Evolutionary conservation across 2,113 vertebrate genomes (phyloP).

Genomic region (Dipodomys spectabilis): DNA sequence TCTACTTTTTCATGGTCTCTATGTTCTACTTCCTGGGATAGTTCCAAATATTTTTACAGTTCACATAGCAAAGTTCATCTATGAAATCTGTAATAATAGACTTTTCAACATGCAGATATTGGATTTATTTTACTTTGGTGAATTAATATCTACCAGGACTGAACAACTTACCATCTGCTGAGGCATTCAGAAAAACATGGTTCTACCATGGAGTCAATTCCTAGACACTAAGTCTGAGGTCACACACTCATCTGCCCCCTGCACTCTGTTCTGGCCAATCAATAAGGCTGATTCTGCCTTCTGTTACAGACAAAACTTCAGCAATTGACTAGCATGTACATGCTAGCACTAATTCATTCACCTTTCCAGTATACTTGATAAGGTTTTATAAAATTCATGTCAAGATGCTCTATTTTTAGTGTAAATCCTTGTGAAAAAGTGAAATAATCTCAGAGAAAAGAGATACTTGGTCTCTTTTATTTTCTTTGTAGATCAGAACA

Average conservation of each 20-base stretch:
- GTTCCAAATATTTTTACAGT: neutral
- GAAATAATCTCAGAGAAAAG: conserved; percentile 38
- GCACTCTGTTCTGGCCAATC: neutral
- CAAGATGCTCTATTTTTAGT: neutral
- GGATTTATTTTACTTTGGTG: neutral
- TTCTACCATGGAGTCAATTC: neutral
- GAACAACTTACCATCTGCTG: neutral
- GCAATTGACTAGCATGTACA: neutral
- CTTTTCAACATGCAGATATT: neutral
- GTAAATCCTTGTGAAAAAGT: conserved; percentile 42
- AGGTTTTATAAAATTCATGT: conserved; percentile 21
- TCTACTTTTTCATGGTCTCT: neutral
- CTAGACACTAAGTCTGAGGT: neutral
- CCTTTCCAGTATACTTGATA: neutral
- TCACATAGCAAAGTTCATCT: neutral
- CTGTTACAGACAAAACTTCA: neutral
- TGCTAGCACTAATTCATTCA: neutral
- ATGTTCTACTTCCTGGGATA: neutral
- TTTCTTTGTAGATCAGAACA: conserved; percentile 15
- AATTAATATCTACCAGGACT: neutral
- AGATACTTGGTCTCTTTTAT: neutral
- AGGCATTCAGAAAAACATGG: neutral
- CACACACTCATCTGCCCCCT: neutral
- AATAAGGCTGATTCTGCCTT: neutral
- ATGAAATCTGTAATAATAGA: neutral